Conservation (phyloP, 2,113 vertebrate genomes). For the Recurvirostra avosetta region DNA sequence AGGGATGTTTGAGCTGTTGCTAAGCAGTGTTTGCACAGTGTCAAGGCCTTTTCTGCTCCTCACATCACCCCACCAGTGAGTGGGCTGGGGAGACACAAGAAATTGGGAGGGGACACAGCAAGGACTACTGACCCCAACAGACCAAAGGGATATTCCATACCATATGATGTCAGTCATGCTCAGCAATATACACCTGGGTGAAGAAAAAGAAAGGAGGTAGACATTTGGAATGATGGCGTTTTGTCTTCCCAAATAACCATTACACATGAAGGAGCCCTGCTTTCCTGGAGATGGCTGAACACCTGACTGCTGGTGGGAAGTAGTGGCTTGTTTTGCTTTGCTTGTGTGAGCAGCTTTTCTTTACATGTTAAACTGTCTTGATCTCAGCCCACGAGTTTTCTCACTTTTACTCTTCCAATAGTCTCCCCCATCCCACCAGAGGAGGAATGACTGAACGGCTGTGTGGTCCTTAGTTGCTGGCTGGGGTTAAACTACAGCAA, state of each 20-base stretch:
- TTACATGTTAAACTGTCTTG: neutral
- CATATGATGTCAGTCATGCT: neutral
- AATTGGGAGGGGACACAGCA: rapidly evolving
- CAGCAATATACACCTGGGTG: neutral
- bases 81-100: neutral
- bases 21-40: neutral
- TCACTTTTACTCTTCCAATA: neutral
- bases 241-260: neutral
- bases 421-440: rapidly evolving
- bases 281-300: neutral
- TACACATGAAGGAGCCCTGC: rapidly evolving
- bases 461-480: neutral
- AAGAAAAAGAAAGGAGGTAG: neutral
- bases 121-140: neutral
- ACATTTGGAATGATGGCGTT: rapidly evolving
- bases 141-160: too few relatives aligned
- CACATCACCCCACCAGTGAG: rapidly evolving
- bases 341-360: rapidly evolving
- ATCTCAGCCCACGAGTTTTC: neutral
- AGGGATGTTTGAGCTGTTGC: rapidly evolving
- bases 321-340: neutral
- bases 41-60: neutral
- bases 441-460: rapidly evolving
- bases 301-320: neutral
- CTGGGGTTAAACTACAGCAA: neutral